Percentiles rank a stretch among this genome's conserved stretches.
phyloP scores from a whole-genome alignment of 2,888 invertebrate genomes.

The Adelphocoris suturalis region DNA sequence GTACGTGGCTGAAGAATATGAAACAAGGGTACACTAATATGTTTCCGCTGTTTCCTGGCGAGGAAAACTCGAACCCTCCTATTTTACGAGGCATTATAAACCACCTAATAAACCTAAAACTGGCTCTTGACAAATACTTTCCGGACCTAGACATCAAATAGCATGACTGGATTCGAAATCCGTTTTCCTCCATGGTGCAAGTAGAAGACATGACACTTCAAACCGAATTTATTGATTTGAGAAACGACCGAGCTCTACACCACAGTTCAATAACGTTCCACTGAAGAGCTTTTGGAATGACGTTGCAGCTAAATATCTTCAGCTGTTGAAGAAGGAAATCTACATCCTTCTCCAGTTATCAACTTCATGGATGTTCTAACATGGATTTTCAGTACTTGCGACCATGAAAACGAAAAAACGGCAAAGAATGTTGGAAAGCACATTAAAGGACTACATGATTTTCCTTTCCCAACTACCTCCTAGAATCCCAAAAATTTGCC shows the following conservation, averaged over 20 bases:
- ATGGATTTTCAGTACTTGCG: constrained; percentile 10
- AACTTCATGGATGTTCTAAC: constrained; percentile 9
- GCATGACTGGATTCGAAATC: constrained; percentile 28
- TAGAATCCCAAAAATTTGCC: too few relatives aligned
- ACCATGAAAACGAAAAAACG: too few relatives aligned
- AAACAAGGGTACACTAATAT: not conserved
- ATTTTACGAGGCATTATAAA: not conserved
- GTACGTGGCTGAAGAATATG: constrained; percentile 32
- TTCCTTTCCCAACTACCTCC: too few relatives aligned
- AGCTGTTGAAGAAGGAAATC: not conserved
- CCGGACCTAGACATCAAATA: not conserved
- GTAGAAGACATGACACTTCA: too few relatives aligned
- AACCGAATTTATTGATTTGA: too few relatives aligned
- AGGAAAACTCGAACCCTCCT: constrained; percentile 25
- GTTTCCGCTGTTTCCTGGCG: constrained; percentile 47
- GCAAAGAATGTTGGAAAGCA: too few relatives aligned
- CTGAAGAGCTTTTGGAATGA: constrained; percentile 37
- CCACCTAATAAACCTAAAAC: not conserved
- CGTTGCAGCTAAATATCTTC: not conserved
- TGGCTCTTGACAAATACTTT: constrained; percentile 17
- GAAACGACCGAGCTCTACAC: not conserved
- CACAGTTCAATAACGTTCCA: constrained; percentile 12
- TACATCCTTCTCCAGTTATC: constrained; percentile 2
- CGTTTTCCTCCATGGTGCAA: too few relatives aligned
- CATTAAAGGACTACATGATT: not conserved